Conservation (phyloP, 1,140 invertebrate genomes). For the Trachymyrmex septentrionalis region DNA sequence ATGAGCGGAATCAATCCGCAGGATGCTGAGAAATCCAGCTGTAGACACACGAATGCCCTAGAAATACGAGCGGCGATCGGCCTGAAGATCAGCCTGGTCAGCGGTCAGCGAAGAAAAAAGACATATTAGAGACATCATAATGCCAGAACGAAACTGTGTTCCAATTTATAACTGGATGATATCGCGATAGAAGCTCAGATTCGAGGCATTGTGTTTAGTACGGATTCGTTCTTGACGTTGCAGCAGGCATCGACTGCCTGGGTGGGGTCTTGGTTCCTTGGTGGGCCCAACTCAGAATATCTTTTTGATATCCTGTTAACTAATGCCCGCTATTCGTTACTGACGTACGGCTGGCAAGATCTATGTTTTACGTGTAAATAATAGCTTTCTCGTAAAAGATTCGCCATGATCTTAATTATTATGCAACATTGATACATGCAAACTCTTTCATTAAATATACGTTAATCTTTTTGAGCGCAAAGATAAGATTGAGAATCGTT, state of each 20-base stretch:
- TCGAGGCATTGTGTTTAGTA: constrained; percentile 85
- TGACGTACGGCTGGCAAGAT: constrained; percentile 76
- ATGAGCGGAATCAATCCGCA: background rate
- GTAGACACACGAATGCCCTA: background rate
- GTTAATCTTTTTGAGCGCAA: background rate
- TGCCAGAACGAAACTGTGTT: constrained; percentile 86
- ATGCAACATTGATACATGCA: background rate
- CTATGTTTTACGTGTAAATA: constrained; percentile 73
- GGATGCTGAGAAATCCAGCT: background rate
- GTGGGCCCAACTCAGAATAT: constrained; percentile 85
- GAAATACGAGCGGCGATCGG: constrained; percentile 61
- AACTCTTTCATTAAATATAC: background rate
- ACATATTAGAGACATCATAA: constrained; percentile 87
- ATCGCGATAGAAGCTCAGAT: constrained; percentile 86
- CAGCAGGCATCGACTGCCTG: constrained; percentile 82
- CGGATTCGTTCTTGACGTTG: constrained; percentile 82
- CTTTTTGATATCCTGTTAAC: constrained; percentile 87
- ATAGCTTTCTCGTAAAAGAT: constrained; percentile 57
- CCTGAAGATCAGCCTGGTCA: constrained; percentile 65
- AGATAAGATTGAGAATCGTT: background rate
- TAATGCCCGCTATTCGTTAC: constrained; percentile 86
- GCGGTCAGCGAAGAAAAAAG: constrained; percentile 82
- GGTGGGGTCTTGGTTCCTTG: constrained; percentile 85
- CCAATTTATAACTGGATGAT: constrained; percentile 87
- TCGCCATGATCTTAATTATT: constrained; percentile 46